Base-by-base conservation (phyloP, 2,888 invertebrate species). In the Branchinecta sandiegonensis region DNA sequence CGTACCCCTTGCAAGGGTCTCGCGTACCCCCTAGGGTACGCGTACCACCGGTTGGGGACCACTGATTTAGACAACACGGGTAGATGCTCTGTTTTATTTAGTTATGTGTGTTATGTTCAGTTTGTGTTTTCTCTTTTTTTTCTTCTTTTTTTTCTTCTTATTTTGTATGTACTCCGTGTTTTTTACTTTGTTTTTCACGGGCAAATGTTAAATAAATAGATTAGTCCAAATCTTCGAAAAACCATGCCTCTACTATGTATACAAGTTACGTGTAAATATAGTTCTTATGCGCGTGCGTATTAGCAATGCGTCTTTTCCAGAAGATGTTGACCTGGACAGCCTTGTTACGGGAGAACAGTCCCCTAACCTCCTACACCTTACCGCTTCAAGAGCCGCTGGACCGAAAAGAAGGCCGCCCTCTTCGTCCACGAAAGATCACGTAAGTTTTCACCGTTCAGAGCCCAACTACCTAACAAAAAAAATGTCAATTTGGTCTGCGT, bases 331-430 rank as follows among this genome's bases (percentile, higher is more conserved):
- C 69, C 75, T 77, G 72, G 76, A 77, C 70, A 72, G 71, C 65
- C 70, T 77, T 10, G 17, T 56, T 8, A 56, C 56, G 8, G 75
- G 76, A 65, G 71, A 74, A 17, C 71, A 68, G 23, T 65, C 74
- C 46, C 77, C 77, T 68, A 77, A 76, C 72, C 72, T 79, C 50
- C 73, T 73, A 9, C 77, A 78, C 71, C 72, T 76, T 66, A 78
- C 78, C 17, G 76, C 77, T 23, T 74, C 72, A 70, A 72, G 78
- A 72, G 85, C 83, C 13, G 84, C 84, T 78, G 84, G 84, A 71
- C 86, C 87, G 48, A 80, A 82, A 70, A 79, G 86, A 73, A 80
- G 86, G 74, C 84, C 83, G n/a, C 86, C 87, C 4, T 84, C 85
- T 47, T 80, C 81, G 70, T 76, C 79, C 72, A 72, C 75, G 56